These are phyloP conservation scores for Subacronicta megacephala DNA, from an alignment of 2,888 invertebrate genomes.

Conservation along the genomic window DNA sequence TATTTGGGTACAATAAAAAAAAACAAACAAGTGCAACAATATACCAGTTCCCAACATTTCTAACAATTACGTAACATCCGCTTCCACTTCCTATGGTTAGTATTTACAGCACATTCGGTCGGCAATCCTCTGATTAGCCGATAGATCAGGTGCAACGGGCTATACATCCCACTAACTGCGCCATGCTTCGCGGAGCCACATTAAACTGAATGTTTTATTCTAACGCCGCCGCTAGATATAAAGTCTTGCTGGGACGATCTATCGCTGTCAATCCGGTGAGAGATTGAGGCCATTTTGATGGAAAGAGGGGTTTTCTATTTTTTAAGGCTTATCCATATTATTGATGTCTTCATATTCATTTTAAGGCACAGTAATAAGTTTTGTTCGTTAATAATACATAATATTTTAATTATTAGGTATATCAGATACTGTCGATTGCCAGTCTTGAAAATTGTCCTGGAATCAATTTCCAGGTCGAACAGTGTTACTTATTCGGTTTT, in stretches of 20 bases:
- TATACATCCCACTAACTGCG: slow-evolving; percentile 79
- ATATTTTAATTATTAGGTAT: too few relatives aligned
- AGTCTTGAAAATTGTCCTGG: too few relatives aligned
- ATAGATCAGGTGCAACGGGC: slow-evolving; percentile 77
- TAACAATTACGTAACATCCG: slow-evolving; percentile 26
- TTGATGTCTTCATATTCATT: too few relatives aligned
- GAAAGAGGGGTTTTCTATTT: slow-evolving; percentile 14
- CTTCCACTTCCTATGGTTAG: slow-evolving; percentile 8
- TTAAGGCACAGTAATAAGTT: too few relatives aligned
- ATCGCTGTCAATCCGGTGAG: slow-evolving; percentile 55
- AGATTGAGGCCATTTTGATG: slow-evolving; percentile 41
- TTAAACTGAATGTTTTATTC: slow-evolving; percentile 83
- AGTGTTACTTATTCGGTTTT: too few relatives aligned
- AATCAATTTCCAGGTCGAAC: too few relatives aligned
- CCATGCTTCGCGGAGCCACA: slow-evolving; percentile 72
- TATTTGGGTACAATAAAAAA: too few relatives aligned
- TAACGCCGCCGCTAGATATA: slow-evolving; percentile 58
- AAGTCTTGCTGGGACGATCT: slow-evolving; percentile 50
- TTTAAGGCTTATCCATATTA: too few relatives aligned
- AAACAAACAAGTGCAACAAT: too few relatives aligned
- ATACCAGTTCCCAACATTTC: background rate
- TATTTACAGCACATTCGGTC: slow-evolving; percentile 18
- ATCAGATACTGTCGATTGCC: too few relatives aligned
- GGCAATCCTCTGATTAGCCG: slow-evolving; percentile 80
- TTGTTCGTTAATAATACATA: too few relatives aligned